These are phyloP conservation scores for Podiceps cristatus DNA, from an alignment of 2,113 vertebrate species.

Conservation along the genomic window DNA sequence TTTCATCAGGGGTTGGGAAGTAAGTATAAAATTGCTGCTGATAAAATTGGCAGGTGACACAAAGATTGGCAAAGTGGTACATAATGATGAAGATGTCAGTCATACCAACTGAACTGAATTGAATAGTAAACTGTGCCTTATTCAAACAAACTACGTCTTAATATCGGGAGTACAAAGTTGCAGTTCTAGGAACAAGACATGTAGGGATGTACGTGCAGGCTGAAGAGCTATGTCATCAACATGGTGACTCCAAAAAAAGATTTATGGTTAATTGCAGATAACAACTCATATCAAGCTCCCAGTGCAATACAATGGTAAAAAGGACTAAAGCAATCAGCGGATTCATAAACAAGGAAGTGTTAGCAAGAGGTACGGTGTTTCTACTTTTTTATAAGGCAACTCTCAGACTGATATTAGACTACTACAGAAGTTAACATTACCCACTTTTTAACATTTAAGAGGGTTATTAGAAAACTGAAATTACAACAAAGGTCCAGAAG, in stretches of 20 bases:
- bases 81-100: constrained; percentile 13
- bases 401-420: not conserved
- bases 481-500: not conserved
- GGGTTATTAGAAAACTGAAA: not conserved
- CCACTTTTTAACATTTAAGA: not conserved
- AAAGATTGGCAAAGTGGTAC: constrained; percentile 35
- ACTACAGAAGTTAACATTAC: not conserved
- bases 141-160: not conserved
- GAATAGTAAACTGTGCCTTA: not conserved
- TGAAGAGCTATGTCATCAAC: not conserved
- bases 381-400: not conserved
- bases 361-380: not conserved
- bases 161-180: not conserved
- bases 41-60: constrained; percentile 43
- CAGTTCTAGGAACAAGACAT: not conserved
- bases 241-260: not conserved
- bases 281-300: not conserved
- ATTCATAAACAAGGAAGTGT: not conserved
- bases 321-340: not conserved
- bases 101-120: not conserved
- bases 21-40: constrained; percentile 47
- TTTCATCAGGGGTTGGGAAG: constrained; percentile 17
- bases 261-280: not conserved
- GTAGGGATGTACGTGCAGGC: not conserved
- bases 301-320: not conserved